Conservation (phyloP, 2,888 invertebrate species). For the Acheta domesticus region DNA sequence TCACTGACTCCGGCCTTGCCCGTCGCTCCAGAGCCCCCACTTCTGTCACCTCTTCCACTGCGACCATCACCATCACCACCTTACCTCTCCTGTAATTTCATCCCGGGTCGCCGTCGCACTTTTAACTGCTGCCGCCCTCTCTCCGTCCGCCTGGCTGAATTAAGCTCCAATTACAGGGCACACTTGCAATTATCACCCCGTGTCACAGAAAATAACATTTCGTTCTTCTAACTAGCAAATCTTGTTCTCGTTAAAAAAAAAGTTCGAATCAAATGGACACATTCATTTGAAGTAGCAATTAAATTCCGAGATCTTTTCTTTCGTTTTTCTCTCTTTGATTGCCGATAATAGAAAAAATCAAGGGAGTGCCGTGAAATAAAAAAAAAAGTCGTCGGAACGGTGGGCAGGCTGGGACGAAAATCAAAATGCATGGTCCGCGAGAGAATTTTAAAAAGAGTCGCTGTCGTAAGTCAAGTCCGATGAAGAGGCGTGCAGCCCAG, state of each 20-base stretch:
- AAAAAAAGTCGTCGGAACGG: slow-evolving; percentile 5
- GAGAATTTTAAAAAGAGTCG: background rate
- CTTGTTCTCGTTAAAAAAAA: slow-evolving; percentile 27
- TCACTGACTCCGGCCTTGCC: too few species aligned
- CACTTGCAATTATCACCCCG: slow-evolving; percentile 18
- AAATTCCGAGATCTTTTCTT: slow-evolving; percentile 27
- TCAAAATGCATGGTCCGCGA: background rate
- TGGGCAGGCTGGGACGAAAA: slow-evolving; percentile 2
- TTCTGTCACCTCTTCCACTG: background rate
- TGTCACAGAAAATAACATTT: slow-evolving; percentile 18
- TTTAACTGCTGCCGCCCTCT: background rate
- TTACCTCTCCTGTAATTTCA: background rate
- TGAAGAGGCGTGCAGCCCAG: background rate
- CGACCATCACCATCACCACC: background rate
- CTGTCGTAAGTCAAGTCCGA: too few species aligned
- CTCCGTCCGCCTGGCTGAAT: background rate
- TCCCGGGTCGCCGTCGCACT: background rate
- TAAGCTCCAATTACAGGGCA: slow-evolving; percentile 18
- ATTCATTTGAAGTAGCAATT: slow-evolving; percentile 30
- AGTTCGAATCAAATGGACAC: slow-evolving; percentile 23
- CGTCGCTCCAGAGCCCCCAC: background rate
- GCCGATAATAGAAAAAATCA: slow-evolving; percentile 22
- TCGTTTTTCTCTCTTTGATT: slow-evolving; percentile 12
- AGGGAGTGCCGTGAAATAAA: slow-evolving; percentile 20
- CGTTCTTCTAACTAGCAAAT: slow-evolving; percentile 18